Evolutionary conservation across 1,140 invertebrate genomes (phyloP).

Genomic region (Dendroctonus ponderosae): DNA sequence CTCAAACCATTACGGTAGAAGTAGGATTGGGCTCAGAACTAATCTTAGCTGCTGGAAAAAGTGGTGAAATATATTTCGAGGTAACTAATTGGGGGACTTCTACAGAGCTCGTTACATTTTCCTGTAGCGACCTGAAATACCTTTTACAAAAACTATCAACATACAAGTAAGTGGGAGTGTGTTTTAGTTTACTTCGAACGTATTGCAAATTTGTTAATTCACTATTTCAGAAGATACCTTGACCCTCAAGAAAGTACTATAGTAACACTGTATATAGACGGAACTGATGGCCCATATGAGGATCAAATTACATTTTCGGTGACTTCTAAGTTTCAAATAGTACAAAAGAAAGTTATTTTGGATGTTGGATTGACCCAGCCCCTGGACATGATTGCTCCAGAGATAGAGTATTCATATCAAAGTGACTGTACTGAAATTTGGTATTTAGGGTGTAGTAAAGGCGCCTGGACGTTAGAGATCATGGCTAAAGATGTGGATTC

Average conservation of each 20-base stretch:
- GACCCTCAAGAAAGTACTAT: slow-evolving; percentile 35
- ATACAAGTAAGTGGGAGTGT: slow-evolving; percentile 24
- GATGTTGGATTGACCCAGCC: slow-evolving; percentile 44
- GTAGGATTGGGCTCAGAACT: slow-evolving; percentile 37
- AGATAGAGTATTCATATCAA: slow-evolving; percentile 51
- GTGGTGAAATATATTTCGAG: slow-evolving; percentile 41
- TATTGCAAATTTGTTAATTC: too few relatives aligned
- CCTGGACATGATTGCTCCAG: slow-evolving; percentile 48
- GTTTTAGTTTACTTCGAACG: too few relatives aligned
- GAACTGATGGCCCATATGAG: slow-evolving; percentile 32
- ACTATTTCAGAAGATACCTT: slow-evolving; percentile 18
- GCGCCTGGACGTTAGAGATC: slow-evolving; percentile 54
- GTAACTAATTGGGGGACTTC: slow-evolving; percentile 43
- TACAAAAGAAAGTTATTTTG: slow-evolving; percentile 51
- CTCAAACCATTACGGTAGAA: slow-evolving; percentile 36
- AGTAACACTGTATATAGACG: slow-evolving; percentile 31
- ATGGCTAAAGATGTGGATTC: slow-evolving; percentile 52
- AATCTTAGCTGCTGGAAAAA: slow-evolving; percentile 15
- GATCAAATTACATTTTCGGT: slow-evolving; percentile 51
- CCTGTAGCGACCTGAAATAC: slow-evolving; percentile 36
- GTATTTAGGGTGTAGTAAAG: slow-evolving; percentile 50
- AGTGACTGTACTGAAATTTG: slow-evolving; percentile 54
- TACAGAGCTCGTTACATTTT: slow-evolving; percentile 35
- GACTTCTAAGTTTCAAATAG: slow-evolving; percentile 40
- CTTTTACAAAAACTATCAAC: slow-evolving; percentile 35